Evolutionary conservation across 2,888 invertebrate species (phyloP).

Genomic region (Protophormia terraenovae): DNA sequence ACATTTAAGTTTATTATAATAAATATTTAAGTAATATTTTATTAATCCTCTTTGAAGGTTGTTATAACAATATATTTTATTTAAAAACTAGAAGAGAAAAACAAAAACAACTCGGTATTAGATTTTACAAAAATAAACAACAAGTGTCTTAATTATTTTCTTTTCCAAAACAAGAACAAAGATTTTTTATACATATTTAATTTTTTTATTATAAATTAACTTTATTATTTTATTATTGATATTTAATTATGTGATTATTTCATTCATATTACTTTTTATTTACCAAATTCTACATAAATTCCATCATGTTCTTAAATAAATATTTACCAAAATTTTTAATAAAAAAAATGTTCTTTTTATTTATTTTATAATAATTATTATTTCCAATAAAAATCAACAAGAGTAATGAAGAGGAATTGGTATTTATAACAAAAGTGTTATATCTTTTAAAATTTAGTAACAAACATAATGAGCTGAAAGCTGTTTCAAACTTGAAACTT

Average conservation of each 20-base stretch:
- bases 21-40: constrained; percentile 49
- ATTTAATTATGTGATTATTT: constrained; percentile 58
- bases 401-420: too few species aligned
- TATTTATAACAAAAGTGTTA: too few species aligned
- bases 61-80: constrained; percentile 52
- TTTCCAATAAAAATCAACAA: too few species aligned
- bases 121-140: constrained; percentile 34
- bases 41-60: constrained; percentile 57
- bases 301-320: constrained; percentile 68
- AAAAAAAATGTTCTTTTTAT: constrained; percentile 16
- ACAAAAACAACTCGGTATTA: constrained; percentile 50
- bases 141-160: constrained; percentile 59
- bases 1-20: constrained; percentile 47
- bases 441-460: too few species aligned
- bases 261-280: constrained; percentile 55
- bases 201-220: constrained; percentile 4
- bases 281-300: constrained; percentile 64
- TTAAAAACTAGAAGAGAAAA: constrained; percentile 11
- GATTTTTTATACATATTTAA: constrained; percentile 41
- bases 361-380: background rate
- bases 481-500: too few species aligned
- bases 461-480: too few species aligned
- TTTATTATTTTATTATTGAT: constrained; percentile 34
- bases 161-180: constrained; percentile 61
- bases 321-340: constrained; percentile 62